Percentiles rank a stretch among this genome's conserved stretches.
Conservation (phyloP, 2,113 vertebrate genomes). For the Bos javanicus region DNA sequence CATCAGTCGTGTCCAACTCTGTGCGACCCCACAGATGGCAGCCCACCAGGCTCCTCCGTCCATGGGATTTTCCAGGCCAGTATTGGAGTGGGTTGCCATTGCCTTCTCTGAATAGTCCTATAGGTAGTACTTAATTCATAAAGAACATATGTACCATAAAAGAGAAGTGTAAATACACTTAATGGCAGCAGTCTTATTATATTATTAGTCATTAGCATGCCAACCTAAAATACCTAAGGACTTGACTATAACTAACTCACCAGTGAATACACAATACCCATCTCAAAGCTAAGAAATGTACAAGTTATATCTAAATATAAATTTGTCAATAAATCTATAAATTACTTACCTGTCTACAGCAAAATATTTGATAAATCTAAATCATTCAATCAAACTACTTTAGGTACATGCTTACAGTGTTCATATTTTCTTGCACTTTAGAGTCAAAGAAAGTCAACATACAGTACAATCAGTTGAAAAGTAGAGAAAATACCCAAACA, state of each 20-base stretch:
- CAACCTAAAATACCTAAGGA: background rate
- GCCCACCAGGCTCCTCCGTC: too few relatives aligned
- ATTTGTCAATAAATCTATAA: background rate
- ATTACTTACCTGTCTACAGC: background rate
- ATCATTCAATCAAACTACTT: background rate
- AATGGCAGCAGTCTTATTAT: background rate
- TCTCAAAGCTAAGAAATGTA: constrained; percentile 28
- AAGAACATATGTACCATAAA: background rate
- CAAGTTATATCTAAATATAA: background rate
- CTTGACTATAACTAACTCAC: background rate
- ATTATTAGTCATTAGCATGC: background rate
- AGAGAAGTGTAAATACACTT: background rate
- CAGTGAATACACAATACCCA: background rate
- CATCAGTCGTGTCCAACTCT: too few relatives aligned
- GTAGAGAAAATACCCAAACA: background rate
- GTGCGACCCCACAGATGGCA: too few relatives aligned
- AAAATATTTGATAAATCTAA: background rate
- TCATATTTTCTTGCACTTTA: constrained; percentile 14
- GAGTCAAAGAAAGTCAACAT: constrained; percentile 3
- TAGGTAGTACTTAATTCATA: background rate
- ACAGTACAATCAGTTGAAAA: background rate
- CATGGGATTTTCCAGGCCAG: too few relatives aligned
- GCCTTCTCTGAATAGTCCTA: background rate
- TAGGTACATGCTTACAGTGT: background rate
- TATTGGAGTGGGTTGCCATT: too few relatives aligned